A percentile compares a stretch with the other conserved stretches of the same genome.
phyloP scores from a whole-genome alignment of 1,140 invertebrate genomes.

The Drosophila fuyamai region DNA sequence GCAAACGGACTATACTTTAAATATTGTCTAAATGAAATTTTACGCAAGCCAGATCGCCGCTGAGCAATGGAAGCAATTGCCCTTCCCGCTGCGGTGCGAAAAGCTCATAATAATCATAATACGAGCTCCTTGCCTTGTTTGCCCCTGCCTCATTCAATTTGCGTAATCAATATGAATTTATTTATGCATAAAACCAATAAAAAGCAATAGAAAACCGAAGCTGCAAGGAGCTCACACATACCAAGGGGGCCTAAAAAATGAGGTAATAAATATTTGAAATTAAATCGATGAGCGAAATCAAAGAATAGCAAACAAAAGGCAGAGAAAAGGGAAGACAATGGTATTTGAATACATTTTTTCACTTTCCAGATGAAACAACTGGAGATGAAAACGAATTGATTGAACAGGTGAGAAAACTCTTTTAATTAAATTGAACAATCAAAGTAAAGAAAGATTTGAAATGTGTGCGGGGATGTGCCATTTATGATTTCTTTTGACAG shows the following conservation, averaged over 20 bases:
- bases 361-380: constrained; percentile 17
- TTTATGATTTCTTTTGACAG: constrained; percentile 10
- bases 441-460: constrained; percentile 23
- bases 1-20: constrained; percentile 15
- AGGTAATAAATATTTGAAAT: constrained; percentile 59
- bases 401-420: constrained; percentile 50
- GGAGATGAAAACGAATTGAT: constrained; percentile 17
- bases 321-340: background rate
- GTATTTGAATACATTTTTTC: constrained; percentile 14
- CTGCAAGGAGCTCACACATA: background rate
- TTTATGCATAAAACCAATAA: constrained; percentile 54
- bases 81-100: constrained; percentile 18
- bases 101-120: constrained; percentile 57
- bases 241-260: constrained; percentile 29
- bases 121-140: constrained; percentile 13
- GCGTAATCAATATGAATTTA: constrained; percentile 66
- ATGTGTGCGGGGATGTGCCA: constrained; percentile 4
- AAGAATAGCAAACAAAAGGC: constrained; percentile 41
- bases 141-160: constrained; percentile 40
- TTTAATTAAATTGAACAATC: constrained; percentile 35
- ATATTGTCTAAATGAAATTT: constrained; percentile 37
- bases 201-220: constrained; percentile 44
- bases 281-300: constrained; percentile 46
- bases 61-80: constrained; percentile 24
- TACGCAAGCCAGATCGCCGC: constrained; percentile 34